Evolutionary conservation across 2,888 invertebrate species (phyloP).

Genomic region (Drosophila koepferae): DNA sequence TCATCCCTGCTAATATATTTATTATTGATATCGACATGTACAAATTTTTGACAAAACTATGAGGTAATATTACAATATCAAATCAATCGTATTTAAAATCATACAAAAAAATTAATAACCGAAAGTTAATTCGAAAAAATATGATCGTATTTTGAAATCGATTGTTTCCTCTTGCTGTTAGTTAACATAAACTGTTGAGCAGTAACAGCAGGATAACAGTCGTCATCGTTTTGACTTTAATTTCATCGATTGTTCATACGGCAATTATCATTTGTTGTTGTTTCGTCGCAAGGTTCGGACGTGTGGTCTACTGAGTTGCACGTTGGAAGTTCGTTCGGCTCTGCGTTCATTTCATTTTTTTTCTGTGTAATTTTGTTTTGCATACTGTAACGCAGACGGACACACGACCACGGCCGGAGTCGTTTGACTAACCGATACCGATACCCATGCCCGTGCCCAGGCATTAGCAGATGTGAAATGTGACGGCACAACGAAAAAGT

Average conservation of each 20-base stretch:
- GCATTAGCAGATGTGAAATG: slow-evolving; percentile 54
- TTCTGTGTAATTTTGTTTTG: slow-evolving; percentile 59
- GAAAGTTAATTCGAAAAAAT: not conserved
- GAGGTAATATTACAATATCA: not conserved
- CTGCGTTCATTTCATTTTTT: slow-evolving; percentile 49
- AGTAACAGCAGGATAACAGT: slow-evolving; percentile 10
- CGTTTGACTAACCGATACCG: slow-evolving; percentile 44
- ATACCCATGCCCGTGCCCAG: slow-evolving; percentile 38
- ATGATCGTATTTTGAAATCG: not conserved
- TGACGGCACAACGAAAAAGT: slow-evolving; percentile 51
- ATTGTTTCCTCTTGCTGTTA: slow-evolving; percentile 1
- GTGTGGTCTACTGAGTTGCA: slow-evolving; percentile 27
- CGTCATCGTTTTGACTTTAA: slow-evolving; percentile 21
- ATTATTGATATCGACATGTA: not conserved
- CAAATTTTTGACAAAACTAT: not conserved
- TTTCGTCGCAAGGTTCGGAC: slow-evolving; percentile 57
- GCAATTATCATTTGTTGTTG: slow-evolving; percentile 55
- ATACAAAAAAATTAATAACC: not conserved
- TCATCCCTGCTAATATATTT: slow-evolving; percentile 19
- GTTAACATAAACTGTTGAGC: slow-evolving; percentile 1
- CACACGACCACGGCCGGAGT: slow-evolving; percentile 50
- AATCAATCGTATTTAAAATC: not conserved
- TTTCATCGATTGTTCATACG: slow-evolving; percentile 30
- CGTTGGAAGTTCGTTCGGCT: slow-evolving; percentile 41
- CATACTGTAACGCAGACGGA: slow-evolving; percentile 44